Conservation (phyloP, 2,888 invertebrate genomes). For the Synergus japonicus region DNA sequence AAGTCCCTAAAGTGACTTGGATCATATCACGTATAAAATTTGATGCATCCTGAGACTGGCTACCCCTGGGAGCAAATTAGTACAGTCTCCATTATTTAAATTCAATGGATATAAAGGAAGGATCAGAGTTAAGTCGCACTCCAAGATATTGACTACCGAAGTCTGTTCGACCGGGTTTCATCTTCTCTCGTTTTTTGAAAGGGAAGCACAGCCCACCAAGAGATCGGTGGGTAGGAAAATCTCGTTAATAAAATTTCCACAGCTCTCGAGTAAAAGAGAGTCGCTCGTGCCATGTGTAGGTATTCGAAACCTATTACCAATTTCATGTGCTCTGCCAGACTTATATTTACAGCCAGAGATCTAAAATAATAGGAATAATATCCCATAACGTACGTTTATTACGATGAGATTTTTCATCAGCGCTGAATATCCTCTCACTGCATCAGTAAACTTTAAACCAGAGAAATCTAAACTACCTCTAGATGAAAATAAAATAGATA, state of each 20-base stretch:
- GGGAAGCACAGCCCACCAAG: constrained; percentile 46
- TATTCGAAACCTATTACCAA: neutral
- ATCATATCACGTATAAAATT: constrained; percentile 20
- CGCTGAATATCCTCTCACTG: neutral
- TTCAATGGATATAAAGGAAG: constrained; percentile 69
- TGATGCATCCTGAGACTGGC: constrained; percentile 50
- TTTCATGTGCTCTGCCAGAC: constrained; percentile 13
- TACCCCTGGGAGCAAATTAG: constrained; percentile 66
- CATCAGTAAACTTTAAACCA: neutral
- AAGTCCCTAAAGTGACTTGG: neutral
- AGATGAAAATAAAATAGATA: too few relatives aligned
- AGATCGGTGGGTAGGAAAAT: constrained; percentile 55
- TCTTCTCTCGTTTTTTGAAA: constrained; percentile 48
- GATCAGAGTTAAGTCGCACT: constrained; percentile 71
- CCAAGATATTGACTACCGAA: constrained; percentile 70
- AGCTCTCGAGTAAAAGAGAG: constrained; percentile 42
- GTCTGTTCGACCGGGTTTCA: constrained; percentile 53
- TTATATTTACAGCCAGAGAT: constrained; percentile 35
- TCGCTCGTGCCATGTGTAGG: neutral
- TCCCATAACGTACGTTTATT: constrained; percentile 4
- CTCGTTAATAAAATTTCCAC: constrained; percentile 66
- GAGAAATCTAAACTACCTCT: too few relatives aligned
- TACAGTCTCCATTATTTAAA: constrained; percentile 70
- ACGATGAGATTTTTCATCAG: constrained; percentile 1
- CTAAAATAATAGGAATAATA: constrained; percentile 44